These are phyloP conservation scores for Calephelis virginiensis DNA, from an alignment of 1,140 invertebrate genomes.

Conservation along the genomic window DNA sequence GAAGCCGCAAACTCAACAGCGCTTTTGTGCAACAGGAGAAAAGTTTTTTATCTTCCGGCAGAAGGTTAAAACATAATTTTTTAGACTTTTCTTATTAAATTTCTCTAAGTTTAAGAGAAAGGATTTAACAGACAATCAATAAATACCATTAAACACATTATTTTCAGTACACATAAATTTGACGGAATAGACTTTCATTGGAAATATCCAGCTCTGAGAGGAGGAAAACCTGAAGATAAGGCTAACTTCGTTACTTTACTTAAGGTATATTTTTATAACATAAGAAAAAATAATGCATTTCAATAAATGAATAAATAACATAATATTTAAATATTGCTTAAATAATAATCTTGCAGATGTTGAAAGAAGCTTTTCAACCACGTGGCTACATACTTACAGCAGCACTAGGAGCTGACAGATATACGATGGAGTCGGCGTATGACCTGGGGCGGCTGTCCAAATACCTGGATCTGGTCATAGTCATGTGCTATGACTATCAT, in stretches of 20 bases:
- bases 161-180: conserved; percentile 85
- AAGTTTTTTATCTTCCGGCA: too few relatives aligned
- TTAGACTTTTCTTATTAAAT: too few relatives aligned
- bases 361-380: conserved; percentile 60
- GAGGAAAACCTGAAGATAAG: conserved; percentile 85
- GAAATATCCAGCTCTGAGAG: conserved; percentile 89
- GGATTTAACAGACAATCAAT: neutral
- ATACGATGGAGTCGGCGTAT: conserved; percentile 86
- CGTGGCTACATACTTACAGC: conserved; percentile 83
- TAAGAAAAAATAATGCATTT: neutral
- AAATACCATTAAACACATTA: conserved; percentile 11
- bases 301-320: too few relatives aligned
- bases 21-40: too few relatives aligned
- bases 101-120: neutral
- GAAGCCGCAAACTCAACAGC: too few relatives aligned
- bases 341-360: conserved; percentile 61
- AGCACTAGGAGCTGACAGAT: conserved; percentile 86
- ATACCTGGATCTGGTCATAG: conserved; percentile 89
- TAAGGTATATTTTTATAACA: conserved; percentile 76
- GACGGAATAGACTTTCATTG: conserved; percentile 92
- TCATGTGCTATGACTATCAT: conserved; percentile 96
- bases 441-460: conserved; percentile 85
- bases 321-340: neutral
- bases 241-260: conserved; percentile 87
- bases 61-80: too few relatives aligned